These are phyloP conservation scores for Sarcophaga peregrina DNA, from an alignment of 1,140 invertebrate species.

Conservation along the genomic window DNA sequence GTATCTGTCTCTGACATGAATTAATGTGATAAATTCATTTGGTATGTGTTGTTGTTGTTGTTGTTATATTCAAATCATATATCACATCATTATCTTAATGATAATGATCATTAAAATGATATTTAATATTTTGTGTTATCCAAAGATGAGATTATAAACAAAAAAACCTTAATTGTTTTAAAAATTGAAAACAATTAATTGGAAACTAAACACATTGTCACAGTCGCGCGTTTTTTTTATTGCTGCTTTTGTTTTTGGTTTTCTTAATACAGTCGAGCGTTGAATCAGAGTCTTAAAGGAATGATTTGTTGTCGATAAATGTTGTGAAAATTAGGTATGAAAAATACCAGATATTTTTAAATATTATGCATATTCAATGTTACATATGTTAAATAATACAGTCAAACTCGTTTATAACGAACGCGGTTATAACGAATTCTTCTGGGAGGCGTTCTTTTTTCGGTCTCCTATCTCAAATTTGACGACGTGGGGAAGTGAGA, in stretches of 20 bases:
- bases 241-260: too few relatives aligned
- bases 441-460: too few relatives aligned
- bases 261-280: neutral
- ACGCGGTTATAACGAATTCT: too few relatives aligned
- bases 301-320: too few relatives aligned
- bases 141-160: slow-evolving; percentile 4
- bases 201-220: slow-evolving; percentile 31
- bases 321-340: too few relatives aligned
- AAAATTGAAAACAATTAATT: slow-evolving; percentile 12
- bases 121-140: slow-evolving; percentile 33
- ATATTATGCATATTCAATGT: too few relatives aligned
- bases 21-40: neutral
- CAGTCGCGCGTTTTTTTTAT: slow-evolving; percentile 15
- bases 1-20: too few relatives aligned
- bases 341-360: too few relatives aligned
- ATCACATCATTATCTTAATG: slow-evolving; percentile 5
- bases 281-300: neutral
- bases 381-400: too few relatives aligned
- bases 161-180: slow-evolving; percentile 7
- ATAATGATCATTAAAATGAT: slow-evolving; percentile 31
- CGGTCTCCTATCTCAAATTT: too few relatives aligned
- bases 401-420: too few relatives aligned
- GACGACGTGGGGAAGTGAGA: too few relatives aligned
- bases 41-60: neutral
- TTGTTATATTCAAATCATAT: neutral